Conservation (phyloP, 1,140 invertebrate genomes). For the Drosophila simulans region DNA sequence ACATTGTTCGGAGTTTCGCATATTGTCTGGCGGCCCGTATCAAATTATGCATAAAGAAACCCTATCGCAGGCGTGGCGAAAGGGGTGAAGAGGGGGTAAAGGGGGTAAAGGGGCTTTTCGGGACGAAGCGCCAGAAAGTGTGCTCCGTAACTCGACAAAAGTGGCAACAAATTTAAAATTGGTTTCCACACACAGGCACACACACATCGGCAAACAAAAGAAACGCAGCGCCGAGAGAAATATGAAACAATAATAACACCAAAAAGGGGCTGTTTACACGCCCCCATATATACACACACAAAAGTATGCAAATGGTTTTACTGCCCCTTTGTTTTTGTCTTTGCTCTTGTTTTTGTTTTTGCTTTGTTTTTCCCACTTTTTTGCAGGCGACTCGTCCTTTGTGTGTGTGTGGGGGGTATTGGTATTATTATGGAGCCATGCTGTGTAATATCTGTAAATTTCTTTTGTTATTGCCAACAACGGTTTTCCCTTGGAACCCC, state of each 20-base stretch:
- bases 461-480: constrained; percentile 83
- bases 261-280: constrained; percentile 73
- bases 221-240: constrained; percentile 54
- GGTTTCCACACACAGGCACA: constrained; percentile 61
- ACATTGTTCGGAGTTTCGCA: constrained; percentile 22
- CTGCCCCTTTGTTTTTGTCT: constrained; percentile 73
- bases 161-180: constrained; percentile 82
- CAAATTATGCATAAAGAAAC: constrained; percentile 65
- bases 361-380: constrained; percentile 12
- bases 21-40: constrained; percentile 67
- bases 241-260: constrained; percentile 68
- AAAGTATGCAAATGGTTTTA: constrained; percentile 80
- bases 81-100: not conserved
- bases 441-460: constrained; percentile 84
- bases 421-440: constrained; percentile 82
- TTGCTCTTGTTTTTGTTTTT: constrained; percentile 56
- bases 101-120: constrained; percentile 14
- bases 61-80: constrained; percentile 20
- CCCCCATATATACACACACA: constrained; percentile 60
- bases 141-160: constrained; percentile 64
- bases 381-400: not conserved
- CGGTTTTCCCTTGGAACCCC: constrained; percentile 51
- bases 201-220: constrained; percentile 48
- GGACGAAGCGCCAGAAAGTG: constrained; percentile 57
- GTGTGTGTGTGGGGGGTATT: constrained; percentile 46